These are phyloP conservation scores for Nomada ruficornis DNA, from an alignment of 2,888 invertebrate genomes.

Conservation along the genomic window DNA sequence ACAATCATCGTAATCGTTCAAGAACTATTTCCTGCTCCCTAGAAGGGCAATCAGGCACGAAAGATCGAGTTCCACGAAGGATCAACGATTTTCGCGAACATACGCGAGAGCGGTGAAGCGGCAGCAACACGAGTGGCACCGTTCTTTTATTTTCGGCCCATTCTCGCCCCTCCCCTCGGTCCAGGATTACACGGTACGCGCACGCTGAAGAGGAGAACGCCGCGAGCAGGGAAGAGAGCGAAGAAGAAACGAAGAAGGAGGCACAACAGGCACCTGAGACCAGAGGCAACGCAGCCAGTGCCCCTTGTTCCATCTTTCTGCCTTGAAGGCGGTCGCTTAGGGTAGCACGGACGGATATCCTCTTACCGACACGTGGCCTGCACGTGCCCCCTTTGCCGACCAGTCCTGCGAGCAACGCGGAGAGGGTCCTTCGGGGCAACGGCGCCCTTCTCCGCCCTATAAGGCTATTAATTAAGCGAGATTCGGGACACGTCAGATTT, in stretches of 20 bases:
- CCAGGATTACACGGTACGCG: slow-evolving; percentile 51
- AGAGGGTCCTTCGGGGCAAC: slow-evolving; percentile 56
- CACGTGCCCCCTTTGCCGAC: slow-evolving; percentile 80
- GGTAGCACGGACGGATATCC: slow-evolving; percentile 81
- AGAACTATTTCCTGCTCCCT: neutral
- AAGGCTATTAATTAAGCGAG: slow-evolving; percentile 82
- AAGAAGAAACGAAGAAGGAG: slow-evolving; percentile 36
- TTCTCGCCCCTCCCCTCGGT: neutral
- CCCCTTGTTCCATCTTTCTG: slow-evolving; percentile 51
- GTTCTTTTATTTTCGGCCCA: slow-evolving; percentile 53
- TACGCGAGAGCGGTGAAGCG: slow-evolving; percentile 20
- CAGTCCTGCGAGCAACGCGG: slow-evolving; percentile 71
- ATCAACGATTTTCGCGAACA: slow-evolving; percentile 5
- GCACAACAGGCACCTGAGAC: slow-evolving; percentile 74
- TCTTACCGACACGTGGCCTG: slow-evolving; percentile 84
- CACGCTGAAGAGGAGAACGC: slow-evolving; percentile 22
- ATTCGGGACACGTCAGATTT: slow-evolving; percentile 81
- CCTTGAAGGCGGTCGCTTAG: slow-evolving; percentile 64
- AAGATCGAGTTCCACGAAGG: slow-evolving; percentile 1
- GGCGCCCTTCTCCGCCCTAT: slow-evolving; percentile 60
- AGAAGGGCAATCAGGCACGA: neutral
- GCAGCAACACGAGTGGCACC: slow-evolving; percentile 28
- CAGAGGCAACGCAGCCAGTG: slow-evolving; percentile 34
- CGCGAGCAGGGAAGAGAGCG: slow-evolving; percentile 43
- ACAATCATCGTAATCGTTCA: neutral